Evolutionary conservation across 2,888 invertebrate genomes (phyloP).

Genomic region (Ashinkailepas kermadecensis): DNA sequence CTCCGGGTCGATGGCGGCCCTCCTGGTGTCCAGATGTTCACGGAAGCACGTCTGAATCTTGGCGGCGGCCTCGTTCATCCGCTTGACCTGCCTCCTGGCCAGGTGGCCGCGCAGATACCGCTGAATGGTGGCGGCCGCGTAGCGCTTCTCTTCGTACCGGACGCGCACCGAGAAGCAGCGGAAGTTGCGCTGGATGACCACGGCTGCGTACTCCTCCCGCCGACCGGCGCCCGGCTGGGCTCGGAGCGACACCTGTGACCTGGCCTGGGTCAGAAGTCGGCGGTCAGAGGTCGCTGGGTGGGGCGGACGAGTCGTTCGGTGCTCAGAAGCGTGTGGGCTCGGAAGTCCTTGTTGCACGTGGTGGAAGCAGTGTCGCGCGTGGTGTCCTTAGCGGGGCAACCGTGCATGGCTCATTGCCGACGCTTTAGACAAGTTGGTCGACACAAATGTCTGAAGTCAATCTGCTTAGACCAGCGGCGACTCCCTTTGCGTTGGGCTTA

Average conservation of each 20-base stretch:
- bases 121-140: conserved; percentile 3
- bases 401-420: too few species aligned
- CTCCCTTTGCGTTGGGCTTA: too few species aligned
- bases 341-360: too few species aligned
- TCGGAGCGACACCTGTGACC: background rate
- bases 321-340: too few species aligned
- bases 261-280: background rate
- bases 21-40: background rate
- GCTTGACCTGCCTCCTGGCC: background rate
- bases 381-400: too few species aligned
- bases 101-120: background rate
- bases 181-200: conserved; percentile 14
- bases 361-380: too few species aligned
- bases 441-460: too few species aligned
- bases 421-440: too few species aligned
- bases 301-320: too few species aligned
- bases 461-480: too few species aligned
- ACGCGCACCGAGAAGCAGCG: background rate
- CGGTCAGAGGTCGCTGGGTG: too few species aligned
- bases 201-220: background rate
- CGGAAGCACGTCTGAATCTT: conserved; percentile 9
- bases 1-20: background rate
- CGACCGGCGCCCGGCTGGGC: background rate
- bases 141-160: background rate
- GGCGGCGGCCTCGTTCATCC: background rate